A percentile compares a stretch with the other conserved stretches of the same genome.
Evolutionary conservation across 1,140 invertebrate genomes (phyloP).

Genomic region (Leptestheria dahalacensis): DNA sequence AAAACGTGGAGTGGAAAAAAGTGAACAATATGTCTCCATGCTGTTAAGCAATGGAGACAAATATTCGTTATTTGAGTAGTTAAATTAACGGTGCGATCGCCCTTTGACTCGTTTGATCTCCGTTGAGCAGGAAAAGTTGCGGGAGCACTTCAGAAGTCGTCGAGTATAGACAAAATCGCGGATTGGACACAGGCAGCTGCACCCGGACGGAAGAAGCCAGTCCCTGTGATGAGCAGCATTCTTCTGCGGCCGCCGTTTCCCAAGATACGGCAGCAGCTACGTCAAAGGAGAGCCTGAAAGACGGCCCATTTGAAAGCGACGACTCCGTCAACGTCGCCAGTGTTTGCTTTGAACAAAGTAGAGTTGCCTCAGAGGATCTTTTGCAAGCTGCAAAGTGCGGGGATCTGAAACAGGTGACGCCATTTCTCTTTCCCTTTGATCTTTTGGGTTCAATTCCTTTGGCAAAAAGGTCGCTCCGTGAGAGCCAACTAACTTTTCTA

Average conservation of each 20-base stretch:
- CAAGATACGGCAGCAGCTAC: neutral
- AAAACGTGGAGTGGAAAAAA: no score
- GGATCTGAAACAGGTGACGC: conserved; percentile 46
- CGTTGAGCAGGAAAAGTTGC: no score
- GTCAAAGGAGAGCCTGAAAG: neutral
- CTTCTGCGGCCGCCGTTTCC: neutral
- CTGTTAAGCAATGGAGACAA: no score
- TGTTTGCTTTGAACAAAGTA: conserved; percentile 51
- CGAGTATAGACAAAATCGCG: no score
- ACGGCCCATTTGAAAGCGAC: neutral
- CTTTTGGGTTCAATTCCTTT: neutral
- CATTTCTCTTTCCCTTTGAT: conserved; percentile 4
- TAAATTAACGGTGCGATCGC: no score
- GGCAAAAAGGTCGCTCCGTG: neutral
- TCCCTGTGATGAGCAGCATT: neutral
- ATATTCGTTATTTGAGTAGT: no score
- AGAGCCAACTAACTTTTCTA: neutral
- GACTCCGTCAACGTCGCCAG: conserved; percentile 20
- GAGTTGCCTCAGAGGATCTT: conserved; percentile 56
- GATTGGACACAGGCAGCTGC: no score
- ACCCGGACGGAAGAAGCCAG: neutral
- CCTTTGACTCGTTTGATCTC: no score
- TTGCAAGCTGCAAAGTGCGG: conserved; percentile 65
- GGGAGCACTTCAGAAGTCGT: no score
- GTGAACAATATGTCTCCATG: no score